Base-by-base conservation (phyloP, 2,888 invertebrate genomes). In the Lithophane ornitopus region DNA sequence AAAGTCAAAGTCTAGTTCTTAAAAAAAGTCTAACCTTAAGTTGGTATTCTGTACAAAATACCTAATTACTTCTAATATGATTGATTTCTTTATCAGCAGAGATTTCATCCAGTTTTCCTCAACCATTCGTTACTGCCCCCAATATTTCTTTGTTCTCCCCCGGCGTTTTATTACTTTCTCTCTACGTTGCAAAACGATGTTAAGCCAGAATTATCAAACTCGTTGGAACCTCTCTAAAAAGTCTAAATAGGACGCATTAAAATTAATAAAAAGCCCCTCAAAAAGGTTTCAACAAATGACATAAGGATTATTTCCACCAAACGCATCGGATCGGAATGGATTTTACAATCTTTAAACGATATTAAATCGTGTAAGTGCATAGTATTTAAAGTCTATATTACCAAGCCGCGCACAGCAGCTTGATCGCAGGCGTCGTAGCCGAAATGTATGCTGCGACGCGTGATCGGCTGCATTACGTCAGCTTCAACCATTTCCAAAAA, bases 251-350 rank as follows among this genome's bases (percentile, higher is more conserved):
- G 28, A 11, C 56, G 46, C 78, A 84, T 81, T 86, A 65, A 81
- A 84, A 76, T 84, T 86, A 84, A 85, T 84, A 74, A 71, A 65
- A 84, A 44, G 69, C 56, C 34, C 54, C 63, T 76, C 63, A 56
- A 77, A 76, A 79, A 73, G 69, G 73, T 72, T 76, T 72, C 44
- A 66, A 58, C 59, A 39, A 85, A 61, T 49, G 26, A 72, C 66
- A 68, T 73, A 34, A 34, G 34, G 34, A 34, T 34, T 2, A 34
- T 34, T 34, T 34, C 2, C 34, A 34, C 34, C 34, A 34, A 34
- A 34, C 34, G 34, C 34, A 34, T 34, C 34, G 34, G 34, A 34
- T 34, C 3, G 34, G 34, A 34, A 34, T 4, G 34, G 34, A 34
- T 34, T 34, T 34, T 34, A 34, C 34, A 34, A 34, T 34, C 34